phyloP scores from a whole-genome alignment of 2,113 vertebrate genomes.

The Eidolon helvum region DNA sequence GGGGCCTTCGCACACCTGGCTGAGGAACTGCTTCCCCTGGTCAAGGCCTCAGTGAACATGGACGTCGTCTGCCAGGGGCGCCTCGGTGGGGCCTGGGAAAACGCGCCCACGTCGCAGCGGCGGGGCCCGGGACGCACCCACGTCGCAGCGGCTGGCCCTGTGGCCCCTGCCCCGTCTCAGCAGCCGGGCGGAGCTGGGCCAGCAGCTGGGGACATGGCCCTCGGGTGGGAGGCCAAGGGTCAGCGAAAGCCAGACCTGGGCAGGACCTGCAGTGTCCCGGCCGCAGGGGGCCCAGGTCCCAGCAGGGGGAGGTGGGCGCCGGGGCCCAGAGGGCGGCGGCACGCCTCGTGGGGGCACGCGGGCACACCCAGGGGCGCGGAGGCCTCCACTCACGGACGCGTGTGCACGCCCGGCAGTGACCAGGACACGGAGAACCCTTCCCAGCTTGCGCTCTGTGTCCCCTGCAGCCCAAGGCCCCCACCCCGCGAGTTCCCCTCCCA shows the following conservation, averaged over 20 bases:
- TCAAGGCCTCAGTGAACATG: not conserved
- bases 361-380: not conserved
- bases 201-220: accelerated
- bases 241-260: not conserved
- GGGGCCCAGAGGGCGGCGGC: not conserved
- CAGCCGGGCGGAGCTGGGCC: not conserved
- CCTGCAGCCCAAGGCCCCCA: not conserved
- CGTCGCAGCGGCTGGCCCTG: not conserved
- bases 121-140: not conserved
- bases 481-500: not conserved
- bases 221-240: not conserved
- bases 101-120: not conserved
- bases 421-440: not conserved
- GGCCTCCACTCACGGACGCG: not conserved
- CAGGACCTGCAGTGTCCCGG: not conserved
- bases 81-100: not conserved
- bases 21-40: not conserved
- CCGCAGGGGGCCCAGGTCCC: accelerated
- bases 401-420: accelerated
- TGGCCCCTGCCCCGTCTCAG: not conserved
- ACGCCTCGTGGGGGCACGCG: not conserved
- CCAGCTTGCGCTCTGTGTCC: accelerated
- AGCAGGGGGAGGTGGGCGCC: accelerated
- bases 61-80: not conserved
- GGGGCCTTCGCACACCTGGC: not conserved